Conservation (phyloP, 2,113 vertebrate species). For the Sisor rabdophorus region DNA sequence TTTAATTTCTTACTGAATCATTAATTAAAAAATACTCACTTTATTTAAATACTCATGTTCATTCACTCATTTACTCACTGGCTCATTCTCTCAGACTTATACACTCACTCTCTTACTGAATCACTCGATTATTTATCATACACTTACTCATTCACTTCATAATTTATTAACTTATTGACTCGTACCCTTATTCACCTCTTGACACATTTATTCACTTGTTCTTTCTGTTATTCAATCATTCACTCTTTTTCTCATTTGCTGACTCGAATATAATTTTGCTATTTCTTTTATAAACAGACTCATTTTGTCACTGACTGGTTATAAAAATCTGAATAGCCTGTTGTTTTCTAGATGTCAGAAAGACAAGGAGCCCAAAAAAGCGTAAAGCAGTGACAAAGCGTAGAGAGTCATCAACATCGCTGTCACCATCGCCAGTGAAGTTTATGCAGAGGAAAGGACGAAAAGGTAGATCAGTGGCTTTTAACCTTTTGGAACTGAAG, state of each 20-base stretch:
- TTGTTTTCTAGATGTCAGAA: conserved; percentile 12
- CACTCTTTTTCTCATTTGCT: not conserved
- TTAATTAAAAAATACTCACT: too few species aligned
- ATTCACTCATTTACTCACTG: not conserved
- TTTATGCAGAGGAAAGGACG: conserved; percentile 25
- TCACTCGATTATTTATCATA: not conserved
- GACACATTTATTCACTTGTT: not conserved
- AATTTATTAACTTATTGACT: not conserved
- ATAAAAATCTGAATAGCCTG: not conserved
- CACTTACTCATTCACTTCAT: too few species aligned
- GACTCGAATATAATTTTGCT: too few species aligned
- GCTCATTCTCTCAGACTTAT: not conserved
- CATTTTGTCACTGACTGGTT: too few species aligned
- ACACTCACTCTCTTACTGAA: not conserved
- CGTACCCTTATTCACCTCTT: not conserved
- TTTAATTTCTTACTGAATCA: too few species aligned
- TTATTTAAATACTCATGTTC: too few species aligned
- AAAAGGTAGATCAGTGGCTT: conserved; percentile 27
- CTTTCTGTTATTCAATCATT: not conserved
- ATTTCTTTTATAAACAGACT: too few species aligned
- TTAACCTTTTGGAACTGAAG: too few species aligned
- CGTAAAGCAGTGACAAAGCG: conserved; percentile 1
- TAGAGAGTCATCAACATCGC: conserved; percentile 5
- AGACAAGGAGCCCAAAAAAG: conserved; percentile 17
- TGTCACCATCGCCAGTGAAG: conserved; percentile 9